These are phyloP conservation scores for Peromyscus melanophrys DNA, from an alignment of 2,797 vertebrate genomes.

Conservation along the genomic window DNA sequence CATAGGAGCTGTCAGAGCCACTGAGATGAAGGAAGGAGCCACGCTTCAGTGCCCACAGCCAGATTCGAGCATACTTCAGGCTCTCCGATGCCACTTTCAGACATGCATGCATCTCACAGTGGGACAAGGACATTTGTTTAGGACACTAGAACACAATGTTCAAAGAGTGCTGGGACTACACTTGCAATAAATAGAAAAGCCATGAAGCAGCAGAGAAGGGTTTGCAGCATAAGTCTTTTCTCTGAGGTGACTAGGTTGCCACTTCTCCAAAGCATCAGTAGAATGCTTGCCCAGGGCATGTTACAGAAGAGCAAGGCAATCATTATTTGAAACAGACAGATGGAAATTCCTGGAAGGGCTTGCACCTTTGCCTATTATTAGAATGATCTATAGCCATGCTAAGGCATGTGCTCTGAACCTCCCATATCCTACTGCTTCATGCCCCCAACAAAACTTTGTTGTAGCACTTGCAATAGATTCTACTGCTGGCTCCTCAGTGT, in stretches of 20 bases:
- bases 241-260: not conserved
- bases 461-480: not conserved
- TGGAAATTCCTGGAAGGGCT: slow-evolving; percentile 56
- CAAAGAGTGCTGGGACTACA: not conserved
- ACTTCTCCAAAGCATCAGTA: slow-evolving; percentile 30
- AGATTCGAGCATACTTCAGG: not conserved
- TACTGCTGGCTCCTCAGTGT: not conserved
- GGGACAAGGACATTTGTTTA: slow-evolving; percentile 59
- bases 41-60: not conserved
- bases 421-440: not conserved
- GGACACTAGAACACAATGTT: not conserved
- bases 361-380: slow-evolving; percentile 14
- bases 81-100: slow-evolving; percentile 43
- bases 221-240: not conserved
- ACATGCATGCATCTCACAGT: accelerated
- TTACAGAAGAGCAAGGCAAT: slow-evolving; percentile 54
- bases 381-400: not conserved
- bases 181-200: slow-evolving; percentile 32
- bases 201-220: not conserved
- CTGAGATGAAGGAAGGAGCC: not conserved
- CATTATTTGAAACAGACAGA: slow-evolving; percentile 45
- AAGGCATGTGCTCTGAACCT: not conserved
- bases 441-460: not conserved
- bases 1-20: not conserved
- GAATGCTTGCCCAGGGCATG: not conserved